Conservation (phyloP, 2,888 invertebrate species). For the Polydrusus tereticollis region DNA sequence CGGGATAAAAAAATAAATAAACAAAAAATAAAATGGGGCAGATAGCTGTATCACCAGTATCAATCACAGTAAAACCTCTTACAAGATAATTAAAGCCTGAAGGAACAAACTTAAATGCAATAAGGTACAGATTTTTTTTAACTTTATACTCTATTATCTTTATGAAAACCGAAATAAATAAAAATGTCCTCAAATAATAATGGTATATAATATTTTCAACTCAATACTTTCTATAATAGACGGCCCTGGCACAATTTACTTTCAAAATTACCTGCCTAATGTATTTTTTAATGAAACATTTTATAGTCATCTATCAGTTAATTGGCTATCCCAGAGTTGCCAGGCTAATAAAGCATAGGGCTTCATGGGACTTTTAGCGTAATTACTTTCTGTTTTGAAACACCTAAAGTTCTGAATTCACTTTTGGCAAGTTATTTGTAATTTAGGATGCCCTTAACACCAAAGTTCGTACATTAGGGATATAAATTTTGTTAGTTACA, state of each 20-base stretch:
- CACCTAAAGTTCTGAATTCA: slow-evolving; percentile 11
- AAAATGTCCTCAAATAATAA: too few species aligned
- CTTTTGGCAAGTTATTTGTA: neutral
- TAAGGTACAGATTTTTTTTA: too few species aligned
- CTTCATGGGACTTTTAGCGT: neutral
- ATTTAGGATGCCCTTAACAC: neutral
- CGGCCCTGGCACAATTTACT: neutral
- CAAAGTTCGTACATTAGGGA: neutral
- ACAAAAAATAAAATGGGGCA: too few species aligned
- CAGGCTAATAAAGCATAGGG: neutral
- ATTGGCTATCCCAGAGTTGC: neutral
- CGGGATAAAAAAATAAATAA: too few species aligned
- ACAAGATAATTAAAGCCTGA: too few species aligned
- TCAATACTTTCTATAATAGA: too few species aligned
- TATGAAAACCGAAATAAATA: too few species aligned
- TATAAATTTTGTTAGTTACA: neutral
- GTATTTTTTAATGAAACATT: neutral
- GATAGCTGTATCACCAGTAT: too few species aligned
- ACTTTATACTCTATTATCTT: too few species aligned
- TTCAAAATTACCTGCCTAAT: neutral
- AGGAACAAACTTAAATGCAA: too few species aligned
- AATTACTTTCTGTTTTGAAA: neutral
- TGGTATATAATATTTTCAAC: too few species aligned
- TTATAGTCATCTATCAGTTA: neutral
- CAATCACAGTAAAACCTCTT: too few species aligned